Evolutionary conservation across 2,888 invertebrate species (phyloP).

Genomic region (Chymomyza caudatula): DNA sequence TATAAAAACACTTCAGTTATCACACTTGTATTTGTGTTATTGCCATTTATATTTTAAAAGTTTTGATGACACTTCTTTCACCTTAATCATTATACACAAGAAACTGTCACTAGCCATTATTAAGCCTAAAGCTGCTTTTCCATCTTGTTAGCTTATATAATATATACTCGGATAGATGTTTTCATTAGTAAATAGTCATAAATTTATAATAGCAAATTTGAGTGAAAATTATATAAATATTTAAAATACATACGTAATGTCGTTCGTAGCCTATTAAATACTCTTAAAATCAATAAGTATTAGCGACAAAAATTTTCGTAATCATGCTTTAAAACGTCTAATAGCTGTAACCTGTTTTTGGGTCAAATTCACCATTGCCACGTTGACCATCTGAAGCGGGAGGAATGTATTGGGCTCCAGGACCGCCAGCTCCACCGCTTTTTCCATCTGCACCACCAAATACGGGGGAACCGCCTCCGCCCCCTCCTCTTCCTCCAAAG

Average conservation of each 20-base stretch:
- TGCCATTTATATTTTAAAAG: background rate
- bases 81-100: conserved; percentile 1
- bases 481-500: conserved; percentile 26
- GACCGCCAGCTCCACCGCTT: conserved; percentile 54
- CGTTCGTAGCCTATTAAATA: background rate
- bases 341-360: conserved; percentile 79
- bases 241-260: conserved; percentile 14
- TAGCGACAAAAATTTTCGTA: too few relatives aligned
- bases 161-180: too few relatives aligned
- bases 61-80: background rate
- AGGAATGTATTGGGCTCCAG: conserved; percentile 58
- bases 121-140: conserved; percentile 18
- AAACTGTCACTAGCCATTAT: conserved; percentile 25
- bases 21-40: too few relatives aligned
- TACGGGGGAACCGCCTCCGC: conserved; percentile 10
- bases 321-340: conserved; percentile 40
- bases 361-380: conserved; percentile 78
- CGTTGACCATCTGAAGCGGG: conserved; percentile 59
- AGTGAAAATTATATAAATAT: conserved; percentile 2
- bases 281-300: background rate
- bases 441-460: conserved; percentile 18
- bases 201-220: background rate
- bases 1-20: too few relatives aligned
- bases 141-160: conserved; percentile 1
- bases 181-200: background rate